phyloP scores from a whole-genome alignment of 1,140 invertebrate genomes.

The Trichoplusia ni region DNA sequence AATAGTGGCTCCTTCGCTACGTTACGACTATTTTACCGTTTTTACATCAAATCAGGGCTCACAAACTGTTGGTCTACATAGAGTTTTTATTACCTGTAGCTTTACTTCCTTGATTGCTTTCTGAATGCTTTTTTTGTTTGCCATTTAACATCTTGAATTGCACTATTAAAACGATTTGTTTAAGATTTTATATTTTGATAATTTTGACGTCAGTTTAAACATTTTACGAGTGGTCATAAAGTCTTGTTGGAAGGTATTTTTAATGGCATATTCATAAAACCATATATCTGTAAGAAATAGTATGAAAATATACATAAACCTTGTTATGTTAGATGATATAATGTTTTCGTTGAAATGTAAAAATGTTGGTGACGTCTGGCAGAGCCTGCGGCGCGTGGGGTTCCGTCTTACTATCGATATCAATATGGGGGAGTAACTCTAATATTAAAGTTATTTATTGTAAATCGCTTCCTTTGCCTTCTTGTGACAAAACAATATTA shows the following conservation, averaged over 20 bases:
- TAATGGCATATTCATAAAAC: neutral
- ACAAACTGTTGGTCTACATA: conserved; percentile 47
- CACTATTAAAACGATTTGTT: conserved; percentile 22
- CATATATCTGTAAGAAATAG: no score
- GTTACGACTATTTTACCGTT: conserved; percentile 73
- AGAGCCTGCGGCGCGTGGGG: conserved; percentile 67
- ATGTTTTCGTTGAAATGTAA: neutral
- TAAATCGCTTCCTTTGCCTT: conserved; percentile 71
- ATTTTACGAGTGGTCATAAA: neutral
- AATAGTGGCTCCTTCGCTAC: conserved; percentile 62
- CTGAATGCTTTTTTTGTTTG: conserved; percentile 25
- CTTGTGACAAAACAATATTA: conserved; percentile 62
- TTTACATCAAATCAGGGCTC: conserved; percentile 53
- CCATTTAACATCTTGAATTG: conserved; percentile 23
- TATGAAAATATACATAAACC: no score
- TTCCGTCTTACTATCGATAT: conserved; percentile 72
- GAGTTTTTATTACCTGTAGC: conserved; percentile 30
- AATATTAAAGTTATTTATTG: conserved; percentile 81
- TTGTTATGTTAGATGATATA: no score
- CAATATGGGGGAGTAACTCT: conserved; percentile 74
- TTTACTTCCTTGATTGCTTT: conserved; percentile 29
- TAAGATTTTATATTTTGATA: conserved; percentile 9
- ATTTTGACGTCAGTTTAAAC: neutral
- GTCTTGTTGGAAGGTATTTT: neutral
- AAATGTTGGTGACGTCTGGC: conserved; percentile 60